phyloP scores from a whole-genome alignment of 2,113 vertebrate species.

The Empidonax alnorum region DNA sequence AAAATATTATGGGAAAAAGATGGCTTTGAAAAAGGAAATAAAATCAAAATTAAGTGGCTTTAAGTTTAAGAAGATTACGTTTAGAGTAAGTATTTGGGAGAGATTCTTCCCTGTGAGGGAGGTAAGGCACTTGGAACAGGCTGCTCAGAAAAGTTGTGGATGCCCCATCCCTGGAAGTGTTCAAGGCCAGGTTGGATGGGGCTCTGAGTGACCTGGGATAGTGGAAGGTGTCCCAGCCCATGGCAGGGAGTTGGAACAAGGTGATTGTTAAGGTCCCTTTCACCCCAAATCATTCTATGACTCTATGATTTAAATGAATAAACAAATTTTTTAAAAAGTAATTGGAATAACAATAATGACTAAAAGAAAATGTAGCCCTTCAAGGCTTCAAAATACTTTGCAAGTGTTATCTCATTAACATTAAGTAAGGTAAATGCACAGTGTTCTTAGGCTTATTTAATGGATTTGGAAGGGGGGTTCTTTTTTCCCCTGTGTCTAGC shows the following conservation, averaged over 20 bases:
- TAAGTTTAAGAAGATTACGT: not conserved
- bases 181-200: accelerated
- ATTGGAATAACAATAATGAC: not conserved
- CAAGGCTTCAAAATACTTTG: not conserved
- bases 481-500: not conserved
- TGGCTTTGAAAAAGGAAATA: not conserved
- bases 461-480: not conserved
- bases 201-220: accelerated
- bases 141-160: not conserved
- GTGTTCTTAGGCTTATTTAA: not conserved
- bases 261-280: not conserved
- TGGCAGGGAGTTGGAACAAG: not conserved
- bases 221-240: not conserved
- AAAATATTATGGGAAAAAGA: not conserved
- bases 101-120: not conserved
- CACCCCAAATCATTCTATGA: not conserved
- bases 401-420: slow-evolving; percentile 10
- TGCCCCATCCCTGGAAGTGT: not conserved
- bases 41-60: not conserved
- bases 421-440: not conserved
- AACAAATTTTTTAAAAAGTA: not conserved
- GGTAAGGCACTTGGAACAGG: not conserved
- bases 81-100: not conserved
- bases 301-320: not conserved
- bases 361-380: not conserved